phyloP scores from a whole-genome alignment of 2,113 vertebrate species.

The Notothenia rossii region DNA sequence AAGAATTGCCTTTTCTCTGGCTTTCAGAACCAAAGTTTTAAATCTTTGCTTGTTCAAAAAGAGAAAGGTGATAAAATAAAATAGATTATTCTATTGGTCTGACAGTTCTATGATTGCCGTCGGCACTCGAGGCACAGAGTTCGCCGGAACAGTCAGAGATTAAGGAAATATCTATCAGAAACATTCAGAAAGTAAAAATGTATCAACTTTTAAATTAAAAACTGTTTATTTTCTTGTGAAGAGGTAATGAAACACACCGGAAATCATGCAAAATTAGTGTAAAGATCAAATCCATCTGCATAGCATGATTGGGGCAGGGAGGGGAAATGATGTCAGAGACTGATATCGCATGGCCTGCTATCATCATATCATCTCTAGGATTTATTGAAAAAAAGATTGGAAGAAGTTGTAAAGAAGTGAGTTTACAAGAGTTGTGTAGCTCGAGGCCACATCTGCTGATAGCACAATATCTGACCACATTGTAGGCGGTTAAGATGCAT shows the following conservation, averaged over 20 bases:
- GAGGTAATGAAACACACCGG: conserved; percentile 8
- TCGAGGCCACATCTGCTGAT: no score
- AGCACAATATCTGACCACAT: no score
- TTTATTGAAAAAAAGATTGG: background rate
- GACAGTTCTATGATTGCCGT: conserved; percentile 2
- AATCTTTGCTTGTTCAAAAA: conserved; percentile 5
- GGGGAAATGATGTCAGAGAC: background rate
- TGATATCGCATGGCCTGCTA: background rate
- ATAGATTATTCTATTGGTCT: conserved; percentile 29
- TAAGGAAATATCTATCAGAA: conserved; percentile 1
- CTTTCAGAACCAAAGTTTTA: conserved; percentile 2
- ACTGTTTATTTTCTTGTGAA: background rate
- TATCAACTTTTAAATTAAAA: background rate
- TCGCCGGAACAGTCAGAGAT: conserved; percentile 9
- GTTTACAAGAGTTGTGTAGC: no score
- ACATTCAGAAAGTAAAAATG: conserved; percentile 6
- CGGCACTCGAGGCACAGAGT: conserved; percentile 5
- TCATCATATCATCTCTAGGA: background rate
- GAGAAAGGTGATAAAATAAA: conserved; percentile 9
- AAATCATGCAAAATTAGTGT: background rate
- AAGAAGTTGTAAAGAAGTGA: no score
- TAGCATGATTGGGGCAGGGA: background rate
- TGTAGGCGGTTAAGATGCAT: no score
- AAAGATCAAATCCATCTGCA: conserved; percentile 12
- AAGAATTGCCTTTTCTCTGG: background rate